Evolutionary conservation across 2,797 vertebrate species (phyloP).

Genomic region (Hoplostethus mediterraneus): DNA sequence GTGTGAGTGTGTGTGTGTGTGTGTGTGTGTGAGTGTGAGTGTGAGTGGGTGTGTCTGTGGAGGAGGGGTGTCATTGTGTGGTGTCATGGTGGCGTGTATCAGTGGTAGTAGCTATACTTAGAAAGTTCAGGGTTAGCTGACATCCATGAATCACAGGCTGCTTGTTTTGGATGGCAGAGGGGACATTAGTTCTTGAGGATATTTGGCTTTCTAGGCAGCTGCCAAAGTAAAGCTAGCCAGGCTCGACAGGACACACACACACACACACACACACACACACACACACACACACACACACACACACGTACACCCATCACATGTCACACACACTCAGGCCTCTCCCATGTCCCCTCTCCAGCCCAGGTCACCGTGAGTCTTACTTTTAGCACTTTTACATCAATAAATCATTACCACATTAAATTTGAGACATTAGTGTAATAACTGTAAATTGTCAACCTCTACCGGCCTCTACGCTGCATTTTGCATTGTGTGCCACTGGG

Average conservation of each 20-base stretch:
- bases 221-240: slow-evolving; percentile 76
- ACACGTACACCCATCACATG: slow-evolving; percentile 19
- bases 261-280: slow-evolving; percentile 12
- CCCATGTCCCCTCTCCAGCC: slow-evolving; percentile 3
- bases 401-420: neutral
- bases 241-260: slow-evolving; percentile 35
- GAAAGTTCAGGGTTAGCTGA: slow-evolving; percentile 75
- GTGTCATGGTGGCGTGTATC: slow-evolving; percentile 40
- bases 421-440: no score
- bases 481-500: no score
- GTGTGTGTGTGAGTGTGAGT: neutral
- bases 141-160: slow-evolving; percentile 73
- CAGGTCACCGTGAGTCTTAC: neutral
- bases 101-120: slow-evolving; percentile 74
- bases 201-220: slow-evolving; percentile 79
- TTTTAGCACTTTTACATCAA: neutral
- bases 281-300: slow-evolving; percentile 19
- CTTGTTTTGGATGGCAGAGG: slow-evolving; percentile 77
- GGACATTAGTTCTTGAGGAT: slow-evolving; percentile 79
- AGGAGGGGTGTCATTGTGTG: neutral
- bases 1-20: slow-evolving; percentile 1
- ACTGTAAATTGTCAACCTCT: no score
- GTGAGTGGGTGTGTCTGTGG: neutral
- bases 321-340: slow-evolving; percentile 13
- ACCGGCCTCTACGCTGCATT: no score